Evolutionary conservation across 2,113 vertebrate species (phyloP).

Genomic region (Vanacampus margaritifer): DNA sequence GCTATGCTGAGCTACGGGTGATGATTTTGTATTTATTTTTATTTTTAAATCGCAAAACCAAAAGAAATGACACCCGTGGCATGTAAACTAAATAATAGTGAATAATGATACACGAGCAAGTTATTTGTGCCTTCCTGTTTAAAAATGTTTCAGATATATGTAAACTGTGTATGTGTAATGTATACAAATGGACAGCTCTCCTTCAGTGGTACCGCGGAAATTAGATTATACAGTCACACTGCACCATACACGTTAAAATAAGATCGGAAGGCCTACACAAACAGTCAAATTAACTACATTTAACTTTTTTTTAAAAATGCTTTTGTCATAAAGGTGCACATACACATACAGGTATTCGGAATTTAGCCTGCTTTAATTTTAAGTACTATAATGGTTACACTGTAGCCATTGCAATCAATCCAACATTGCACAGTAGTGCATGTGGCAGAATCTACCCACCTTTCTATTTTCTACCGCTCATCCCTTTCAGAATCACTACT

Average conservation of each 20-base stretch:
- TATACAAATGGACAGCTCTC: not conserved
- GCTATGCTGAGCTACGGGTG: conserved; percentile 32
- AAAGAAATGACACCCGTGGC: conserved; percentile 21
- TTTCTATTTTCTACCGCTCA: too few species aligned
- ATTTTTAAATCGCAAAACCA: not conserved
- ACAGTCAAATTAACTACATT: not conserved
- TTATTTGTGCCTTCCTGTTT: not conserved
- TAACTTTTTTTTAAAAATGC: not conserved
- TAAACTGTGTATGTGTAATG: not conserved
- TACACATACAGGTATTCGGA: too few species aligned
- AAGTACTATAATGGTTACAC: too few species aligned
- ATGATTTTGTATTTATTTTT: not conserved
- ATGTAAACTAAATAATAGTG: conserved; percentile 30
- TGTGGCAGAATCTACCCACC: too few species aligned
- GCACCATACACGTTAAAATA: not conserved
- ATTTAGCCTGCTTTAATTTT: too few species aligned
- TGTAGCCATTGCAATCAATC: too few species aligned
- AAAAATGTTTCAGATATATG: not conserved
- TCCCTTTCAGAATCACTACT: too few species aligned
- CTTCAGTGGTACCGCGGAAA: not conserved
- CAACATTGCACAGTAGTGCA: too few species aligned
- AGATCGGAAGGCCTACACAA: too few species aligned
- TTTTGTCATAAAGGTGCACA: too few species aligned
- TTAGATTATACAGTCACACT: not conserved
- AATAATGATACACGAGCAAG: not conserved